Percentiles rank a stretch among this genome's conserved stretches.
These are phyloP conservation scores for Ypsolopha scabrella DNA, from an alignment of 2,888 invertebrate genomes.

Conservation along the genomic window DNA sequence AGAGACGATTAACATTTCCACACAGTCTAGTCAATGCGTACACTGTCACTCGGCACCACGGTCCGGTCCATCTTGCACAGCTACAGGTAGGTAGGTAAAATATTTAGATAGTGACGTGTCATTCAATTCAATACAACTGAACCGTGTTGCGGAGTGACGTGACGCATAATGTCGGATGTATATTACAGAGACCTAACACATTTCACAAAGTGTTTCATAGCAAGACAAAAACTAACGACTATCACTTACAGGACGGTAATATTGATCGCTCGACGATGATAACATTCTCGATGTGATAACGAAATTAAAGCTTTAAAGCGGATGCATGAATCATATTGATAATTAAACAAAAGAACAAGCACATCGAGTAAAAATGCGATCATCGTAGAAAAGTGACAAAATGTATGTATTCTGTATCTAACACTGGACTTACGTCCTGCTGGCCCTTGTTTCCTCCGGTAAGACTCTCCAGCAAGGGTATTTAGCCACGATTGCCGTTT, in stretches of 20 bases:
- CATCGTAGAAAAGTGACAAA: slow-evolving; percentile 44
- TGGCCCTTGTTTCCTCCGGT: slow-evolving; percentile 74
- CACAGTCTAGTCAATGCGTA: slow-evolving; percentile 28
- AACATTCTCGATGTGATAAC: slow-evolving; percentile 59
- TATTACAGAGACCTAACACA: slow-evolving; percentile 49
- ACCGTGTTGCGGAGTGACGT: slow-evolving; percentile 23
- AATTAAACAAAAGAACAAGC: slow-evolving; percentile 39
- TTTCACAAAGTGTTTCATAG: slow-evolving; percentile 39
- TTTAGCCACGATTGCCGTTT: slow-evolving; percentile 58
- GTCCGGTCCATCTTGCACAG: too few relatives aligned
- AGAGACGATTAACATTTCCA: slow-evolving; percentile 19
- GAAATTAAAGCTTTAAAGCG: slow-evolving; percentile 60
- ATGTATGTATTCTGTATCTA: slow-evolving; percentile 22
- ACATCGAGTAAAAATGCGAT: slow-evolving; percentile 60
- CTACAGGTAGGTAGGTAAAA: not conserved
- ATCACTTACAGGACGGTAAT: slow-evolving; percentile 1
- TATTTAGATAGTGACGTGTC: not conserved
- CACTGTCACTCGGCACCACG: slow-evolving; percentile 12
- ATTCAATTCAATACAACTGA: not conserved
- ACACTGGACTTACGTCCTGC: slow-evolving; percentile 72
- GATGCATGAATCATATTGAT: slow-evolving; percentile 30
- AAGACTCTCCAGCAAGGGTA: slow-evolving; percentile 52
- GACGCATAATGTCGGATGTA: slow-evolving; percentile 25
- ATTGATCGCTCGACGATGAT: slow-evolving; percentile 43
- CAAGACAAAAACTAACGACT: slow-evolving; percentile 18